Evolutionary conservation across 1,140 invertebrate genomes (phyloP).

Genomic region (Drosophila elegans): DNA sequence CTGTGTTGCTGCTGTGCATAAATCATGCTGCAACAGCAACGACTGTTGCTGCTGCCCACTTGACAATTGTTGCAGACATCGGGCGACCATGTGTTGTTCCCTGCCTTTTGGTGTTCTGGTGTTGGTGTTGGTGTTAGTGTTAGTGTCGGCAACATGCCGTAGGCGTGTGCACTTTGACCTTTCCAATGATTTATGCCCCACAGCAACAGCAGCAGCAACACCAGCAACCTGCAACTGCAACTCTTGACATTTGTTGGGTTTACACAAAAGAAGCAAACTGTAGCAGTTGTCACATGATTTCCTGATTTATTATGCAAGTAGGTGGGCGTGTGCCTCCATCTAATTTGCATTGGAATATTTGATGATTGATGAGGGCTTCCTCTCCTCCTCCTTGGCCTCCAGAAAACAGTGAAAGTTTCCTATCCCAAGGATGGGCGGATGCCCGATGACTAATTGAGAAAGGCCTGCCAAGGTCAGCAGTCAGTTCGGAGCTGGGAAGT

Average conservation of each 20-base stretch:
- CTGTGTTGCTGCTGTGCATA: slow-evolving; percentile 37
- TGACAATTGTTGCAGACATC: slow-evolving; percentile 66
- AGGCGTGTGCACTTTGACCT: slow-evolving; percentile 69
- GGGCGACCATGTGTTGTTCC: slow-evolving; percentile 51
- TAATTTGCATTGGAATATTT: slow-evolving; percentile 37
- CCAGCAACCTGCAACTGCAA: slow-evolving; percentile 25
- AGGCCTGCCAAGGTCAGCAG: slow-evolving; percentile 25
- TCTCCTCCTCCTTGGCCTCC: slow-evolving; percentile 13
- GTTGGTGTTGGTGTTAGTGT: background rate
- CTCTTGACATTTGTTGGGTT: slow-evolving; percentile 58
- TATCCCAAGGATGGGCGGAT: slow-evolving; percentile 24
- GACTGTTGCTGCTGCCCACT: slow-evolving; percentile 40
- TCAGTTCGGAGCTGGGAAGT: slow-evolving; percentile 11
- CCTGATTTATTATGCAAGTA: slow-evolving; percentile 37
- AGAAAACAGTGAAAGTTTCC: slow-evolving; percentile 59
- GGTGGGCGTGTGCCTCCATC: background rate
- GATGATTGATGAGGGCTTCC: slow-evolving; percentile 6
- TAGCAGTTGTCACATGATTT: slow-evolving; percentile 43
- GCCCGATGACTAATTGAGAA: slow-evolving; percentile 35
- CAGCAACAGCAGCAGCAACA: slow-evolving; percentile 20
- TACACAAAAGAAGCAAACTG: slow-evolving; percentile 35
- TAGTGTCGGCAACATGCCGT: slow-evolving; percentile 34
- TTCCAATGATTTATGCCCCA: slow-evolving; percentile 64
- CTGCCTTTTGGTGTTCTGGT: slow-evolving; percentile 6
- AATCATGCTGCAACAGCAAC: slow-evolving; percentile 52